Conservation (phyloP, 2,113 vertebrate genomes). For the Erythrolamprus reginae region DNA sequence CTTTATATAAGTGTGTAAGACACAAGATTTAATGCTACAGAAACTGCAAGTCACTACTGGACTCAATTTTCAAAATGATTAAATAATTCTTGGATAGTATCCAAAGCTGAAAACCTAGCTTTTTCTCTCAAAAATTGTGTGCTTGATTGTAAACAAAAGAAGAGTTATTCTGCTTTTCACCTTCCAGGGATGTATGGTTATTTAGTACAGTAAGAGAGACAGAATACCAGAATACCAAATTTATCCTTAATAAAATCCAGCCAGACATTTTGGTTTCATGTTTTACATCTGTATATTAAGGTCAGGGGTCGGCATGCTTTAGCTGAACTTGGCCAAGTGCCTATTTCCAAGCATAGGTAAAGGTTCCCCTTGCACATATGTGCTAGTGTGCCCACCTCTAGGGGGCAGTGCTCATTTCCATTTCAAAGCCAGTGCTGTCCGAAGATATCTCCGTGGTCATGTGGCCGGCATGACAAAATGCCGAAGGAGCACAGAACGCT, state of each 20-base stretch:
- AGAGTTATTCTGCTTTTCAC: neutral
- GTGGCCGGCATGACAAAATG: too few species aligned
- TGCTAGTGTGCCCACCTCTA: too few species aligned
- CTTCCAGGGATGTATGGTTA: neutral
- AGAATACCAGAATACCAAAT: neutral
- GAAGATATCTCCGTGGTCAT: too few species aligned
- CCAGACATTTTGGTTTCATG: neutral
- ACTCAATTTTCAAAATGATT: neutral
- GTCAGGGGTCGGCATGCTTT: neutral
- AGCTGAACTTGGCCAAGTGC: neutral
- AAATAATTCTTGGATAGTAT: neutral
- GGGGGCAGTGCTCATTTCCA: too few species aligned
- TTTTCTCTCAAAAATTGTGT: neutral
- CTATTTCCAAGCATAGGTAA: neutral
- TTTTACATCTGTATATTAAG: neutral
- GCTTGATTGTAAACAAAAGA: neutral
- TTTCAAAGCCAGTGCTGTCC: too few species aligned
- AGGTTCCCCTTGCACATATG: too few species aligned
- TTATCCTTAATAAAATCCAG: neutral
- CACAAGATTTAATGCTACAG: neutral
- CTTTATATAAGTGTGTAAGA: neutral
- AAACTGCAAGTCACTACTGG: neutral
- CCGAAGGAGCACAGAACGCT: too few species aligned
- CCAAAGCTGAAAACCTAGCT: neutral
- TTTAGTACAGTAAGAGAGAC: neutral